phyloP scores from a whole-genome alignment of 2,888 invertebrate species.

The Chouioia cunea region DNA sequence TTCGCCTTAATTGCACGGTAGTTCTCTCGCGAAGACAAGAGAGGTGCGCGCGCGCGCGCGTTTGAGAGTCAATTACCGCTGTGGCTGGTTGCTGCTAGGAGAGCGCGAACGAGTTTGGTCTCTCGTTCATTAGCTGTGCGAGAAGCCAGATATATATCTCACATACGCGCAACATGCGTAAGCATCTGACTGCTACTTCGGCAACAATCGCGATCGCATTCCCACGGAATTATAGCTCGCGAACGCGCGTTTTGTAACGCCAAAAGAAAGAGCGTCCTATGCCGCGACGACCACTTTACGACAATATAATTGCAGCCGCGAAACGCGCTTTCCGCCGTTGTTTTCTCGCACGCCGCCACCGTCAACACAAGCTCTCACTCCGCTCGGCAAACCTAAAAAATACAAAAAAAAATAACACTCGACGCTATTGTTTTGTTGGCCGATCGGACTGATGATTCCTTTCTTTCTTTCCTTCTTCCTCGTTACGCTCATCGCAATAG shows the following conservation, averaged over 20 bases:
- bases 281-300: constrained; percentile 57
- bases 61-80: constrained; percentile 57
- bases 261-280: constrained; percentile 5
- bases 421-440: constrained; percentile 31
- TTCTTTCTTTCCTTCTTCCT: constrained; percentile 23
- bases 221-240: constrained; percentile 59
- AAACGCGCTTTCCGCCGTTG: constrained; percentile 51
- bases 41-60: constrained; percentile 49
- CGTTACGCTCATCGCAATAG: constrained; percentile 19
- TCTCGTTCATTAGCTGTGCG: constrained; percentile 58
- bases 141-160: constrained; percentile 20
- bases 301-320: constrained; percentile 54
- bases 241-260: constrained; percentile 54
- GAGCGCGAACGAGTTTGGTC: constrained; percentile 59
- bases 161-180: constrained; percentile 24
- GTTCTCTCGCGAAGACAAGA: constrained; percentile 1
- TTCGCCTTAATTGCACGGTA: constrained; percentile 52
- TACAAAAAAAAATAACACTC: constrained; percentile 15
- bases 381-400: no score
- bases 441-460: constrained; percentile 40
- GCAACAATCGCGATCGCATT: constrained; percentile 50
- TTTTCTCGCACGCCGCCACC: constrained; percentile 43
- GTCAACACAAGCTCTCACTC: constrained; percentile 17
- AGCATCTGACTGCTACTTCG: not conserved
- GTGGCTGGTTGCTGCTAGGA: constrained; percentile 37